These are phyloP conservation scores for Threskiornis aethiopicus DNA, from an alignment of 2,797 vertebrate genomes.

Conservation along the genomic window DNA sequence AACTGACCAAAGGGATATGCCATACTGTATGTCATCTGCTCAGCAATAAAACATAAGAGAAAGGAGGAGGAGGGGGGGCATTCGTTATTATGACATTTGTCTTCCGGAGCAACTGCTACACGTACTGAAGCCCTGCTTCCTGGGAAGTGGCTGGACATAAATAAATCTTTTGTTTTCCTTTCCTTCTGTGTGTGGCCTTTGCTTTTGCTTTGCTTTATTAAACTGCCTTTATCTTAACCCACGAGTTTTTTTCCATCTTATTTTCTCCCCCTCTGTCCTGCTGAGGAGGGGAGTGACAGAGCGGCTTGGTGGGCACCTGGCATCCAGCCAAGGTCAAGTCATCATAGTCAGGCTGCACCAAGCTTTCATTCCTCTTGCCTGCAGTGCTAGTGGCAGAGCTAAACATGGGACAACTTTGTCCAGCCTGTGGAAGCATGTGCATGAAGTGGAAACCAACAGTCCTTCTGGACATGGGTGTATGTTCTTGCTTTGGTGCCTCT, in stretches of 20 bases:
- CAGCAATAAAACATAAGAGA: neutral
- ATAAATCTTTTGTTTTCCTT: neutral
- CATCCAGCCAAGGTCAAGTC: neutral
- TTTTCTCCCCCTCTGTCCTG: neutral
- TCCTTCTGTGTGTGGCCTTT: rapidly evolving
- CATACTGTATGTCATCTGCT: neutral
- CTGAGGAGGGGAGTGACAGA: neutral
- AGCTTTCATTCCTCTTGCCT: neutral
- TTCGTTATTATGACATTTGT: neutral
- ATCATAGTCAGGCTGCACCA: neutral
- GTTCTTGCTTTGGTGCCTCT: neutral
- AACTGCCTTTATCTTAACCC: neutral
- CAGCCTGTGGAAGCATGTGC: neutral
- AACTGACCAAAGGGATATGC: neutral
- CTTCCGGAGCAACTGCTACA: neutral
- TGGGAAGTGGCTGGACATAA: neutral
- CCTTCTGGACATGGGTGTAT: neutral
- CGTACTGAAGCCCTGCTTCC: neutral
- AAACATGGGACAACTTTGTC: neutral
- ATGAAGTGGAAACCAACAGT: neutral
- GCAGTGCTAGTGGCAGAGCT: neutral
- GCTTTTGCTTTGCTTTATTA: neutral
- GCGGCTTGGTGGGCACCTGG: neutral
- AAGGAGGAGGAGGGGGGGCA: neutral
- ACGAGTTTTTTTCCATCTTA: neutral